Conservation (phyloP, 2,797 vertebrate genomes). For the Podarcis lilfordi region DNA sequence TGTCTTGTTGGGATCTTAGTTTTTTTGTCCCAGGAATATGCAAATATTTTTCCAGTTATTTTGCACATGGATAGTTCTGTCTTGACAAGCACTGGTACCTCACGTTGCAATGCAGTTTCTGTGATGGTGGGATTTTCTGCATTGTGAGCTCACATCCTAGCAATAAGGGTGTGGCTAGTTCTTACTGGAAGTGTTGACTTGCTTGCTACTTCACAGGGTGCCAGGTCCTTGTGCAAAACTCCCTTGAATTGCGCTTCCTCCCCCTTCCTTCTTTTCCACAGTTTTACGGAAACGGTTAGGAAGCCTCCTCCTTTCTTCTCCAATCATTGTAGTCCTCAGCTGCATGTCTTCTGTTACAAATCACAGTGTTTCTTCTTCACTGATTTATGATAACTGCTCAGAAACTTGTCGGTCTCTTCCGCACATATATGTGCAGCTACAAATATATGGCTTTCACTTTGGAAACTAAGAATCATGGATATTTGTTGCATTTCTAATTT, state of each 20-base stretch:
- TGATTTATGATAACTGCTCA: background rate
- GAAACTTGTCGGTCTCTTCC: background rate
- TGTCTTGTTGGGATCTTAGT: background rate
- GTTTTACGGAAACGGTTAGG: background rate
- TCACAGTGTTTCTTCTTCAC: background rate
- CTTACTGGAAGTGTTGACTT: background rate
- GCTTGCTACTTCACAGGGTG: background rate
- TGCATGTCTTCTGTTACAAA: background rate
- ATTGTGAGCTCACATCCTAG: background rate
- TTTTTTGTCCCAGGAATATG: background rate
- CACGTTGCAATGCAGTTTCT: background rate
- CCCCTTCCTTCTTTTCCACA: too few relatives aligned
- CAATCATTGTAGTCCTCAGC: background rate
- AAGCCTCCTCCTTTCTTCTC: too few relatives aligned
- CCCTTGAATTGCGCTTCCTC: too few relatives aligned
- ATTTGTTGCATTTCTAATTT: background rate
- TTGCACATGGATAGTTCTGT: background rate
- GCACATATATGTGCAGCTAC: background rate
- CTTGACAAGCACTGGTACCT: background rate
- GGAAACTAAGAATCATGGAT: background rate
- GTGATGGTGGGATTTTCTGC: background rate
- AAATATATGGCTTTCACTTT: background rate
- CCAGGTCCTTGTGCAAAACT: too few relatives aligned
- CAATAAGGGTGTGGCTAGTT: background rate
- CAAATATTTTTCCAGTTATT: background rate